Conservation (phyloP, 2,113 vertebrate species). For the Chaetura pelagica region DNA sequence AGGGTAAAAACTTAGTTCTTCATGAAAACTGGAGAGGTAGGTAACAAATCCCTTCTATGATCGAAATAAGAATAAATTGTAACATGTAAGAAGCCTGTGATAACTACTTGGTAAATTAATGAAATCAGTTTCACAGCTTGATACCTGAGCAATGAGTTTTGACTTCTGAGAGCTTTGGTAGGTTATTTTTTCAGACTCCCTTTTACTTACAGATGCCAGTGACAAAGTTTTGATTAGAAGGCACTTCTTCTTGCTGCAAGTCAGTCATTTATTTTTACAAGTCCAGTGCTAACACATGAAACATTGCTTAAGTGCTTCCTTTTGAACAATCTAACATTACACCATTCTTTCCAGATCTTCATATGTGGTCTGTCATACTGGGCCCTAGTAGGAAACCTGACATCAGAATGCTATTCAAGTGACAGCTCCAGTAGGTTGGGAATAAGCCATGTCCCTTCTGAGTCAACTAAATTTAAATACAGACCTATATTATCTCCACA, state of each 20-base stretch:
- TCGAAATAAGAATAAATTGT: background rate
- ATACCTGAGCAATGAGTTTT: background rate
- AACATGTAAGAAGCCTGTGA: background rate
- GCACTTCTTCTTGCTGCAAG: background rate
- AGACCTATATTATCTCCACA: background rate
- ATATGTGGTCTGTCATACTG: accelerated
- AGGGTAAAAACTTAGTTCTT: background rate
- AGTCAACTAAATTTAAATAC: background rate
- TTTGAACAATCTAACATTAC: background rate
- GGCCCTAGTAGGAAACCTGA: background rate
- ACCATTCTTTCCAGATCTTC: background rate
- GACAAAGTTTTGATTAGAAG: background rate
- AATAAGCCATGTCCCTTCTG: background rate
- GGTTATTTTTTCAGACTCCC: background rate
- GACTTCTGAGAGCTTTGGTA: background rate
- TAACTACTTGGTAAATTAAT: background rate
- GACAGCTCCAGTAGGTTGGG: background rate
- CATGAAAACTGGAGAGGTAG: background rate
- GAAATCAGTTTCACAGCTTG: background rate
- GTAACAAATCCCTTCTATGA: background rate
- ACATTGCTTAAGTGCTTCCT: background rate
- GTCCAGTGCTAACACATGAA: background rate
- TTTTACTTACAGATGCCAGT: background rate
- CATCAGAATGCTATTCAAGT: background rate
- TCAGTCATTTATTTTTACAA: background rate